phyloP scores from a whole-genome alignment of 2,113 vertebrate genomes.

The Ptyas mucosa region DNA sequence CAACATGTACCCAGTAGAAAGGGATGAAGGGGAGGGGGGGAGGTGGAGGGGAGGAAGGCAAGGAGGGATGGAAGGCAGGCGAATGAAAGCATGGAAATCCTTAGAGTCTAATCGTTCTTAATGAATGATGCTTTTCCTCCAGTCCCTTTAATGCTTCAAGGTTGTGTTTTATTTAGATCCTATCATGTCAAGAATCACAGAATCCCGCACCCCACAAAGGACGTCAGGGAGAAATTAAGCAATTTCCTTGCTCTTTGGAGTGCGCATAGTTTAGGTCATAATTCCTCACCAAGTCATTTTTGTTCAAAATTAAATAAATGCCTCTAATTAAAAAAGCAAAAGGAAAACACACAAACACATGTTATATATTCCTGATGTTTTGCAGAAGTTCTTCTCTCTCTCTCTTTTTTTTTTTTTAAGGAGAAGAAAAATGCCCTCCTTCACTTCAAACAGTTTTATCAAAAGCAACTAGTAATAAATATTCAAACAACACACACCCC shows the following conservation, averaged over 20 bases:
- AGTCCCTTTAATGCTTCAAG: background rate
- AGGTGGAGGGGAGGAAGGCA: background rate
- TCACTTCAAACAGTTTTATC: background rate
- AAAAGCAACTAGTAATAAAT: background rate
- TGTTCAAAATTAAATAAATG: conserved; percentile 21
- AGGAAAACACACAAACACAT: background rate
- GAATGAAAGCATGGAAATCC: conserved; percentile 26
- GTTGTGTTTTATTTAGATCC: background rate
- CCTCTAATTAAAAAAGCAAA: background rate
- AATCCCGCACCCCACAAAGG: background rate
- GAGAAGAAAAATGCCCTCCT: background rate
- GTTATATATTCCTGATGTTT: background rate
- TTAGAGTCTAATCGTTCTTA: conserved; percentile 1
- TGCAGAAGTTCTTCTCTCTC: background rate
- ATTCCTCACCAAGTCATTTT: background rate
- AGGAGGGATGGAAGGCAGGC: background rate
- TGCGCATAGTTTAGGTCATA: conserved; percentile 15
- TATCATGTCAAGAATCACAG: background rate
- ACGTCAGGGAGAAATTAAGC: conserved; percentile 25
- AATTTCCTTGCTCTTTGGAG: conserved; percentile 10
- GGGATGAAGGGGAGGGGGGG: background rate
- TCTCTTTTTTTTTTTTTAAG: background rate
- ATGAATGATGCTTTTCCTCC: conserved; percentile 11
- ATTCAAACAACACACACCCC: background rate
- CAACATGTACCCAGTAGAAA: background rate